These are phyloP conservation scores for Bombus haemorrhoidalis DNA, from an alignment of 1,140 invertebrate species.

Conservation along the genomic window DNA sequence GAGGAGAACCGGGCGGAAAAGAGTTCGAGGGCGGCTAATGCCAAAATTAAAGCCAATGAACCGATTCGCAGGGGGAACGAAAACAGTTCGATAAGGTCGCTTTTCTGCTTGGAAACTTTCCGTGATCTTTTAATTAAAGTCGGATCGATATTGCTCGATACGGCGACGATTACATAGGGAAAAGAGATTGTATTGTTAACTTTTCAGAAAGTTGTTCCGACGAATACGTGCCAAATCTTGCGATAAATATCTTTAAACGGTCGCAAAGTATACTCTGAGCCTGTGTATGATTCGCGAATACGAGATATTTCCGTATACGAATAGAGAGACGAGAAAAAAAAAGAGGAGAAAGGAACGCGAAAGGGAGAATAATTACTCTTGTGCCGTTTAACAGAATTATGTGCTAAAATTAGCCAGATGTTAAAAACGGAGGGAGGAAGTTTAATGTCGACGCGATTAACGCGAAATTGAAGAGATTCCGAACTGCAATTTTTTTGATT, in stretches of 20 bases:
- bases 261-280: too few species aligned
- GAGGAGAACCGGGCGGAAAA: slow-evolving; percentile 16
- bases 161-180: too few species aligned
- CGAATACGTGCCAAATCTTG: background rate
- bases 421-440: too few species aligned
- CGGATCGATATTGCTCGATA: slow-evolving; percentile 31
- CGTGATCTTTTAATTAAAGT: slow-evolving; percentile 60
- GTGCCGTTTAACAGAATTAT: background rate
- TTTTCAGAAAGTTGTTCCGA: background rate
- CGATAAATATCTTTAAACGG: too few species aligned
- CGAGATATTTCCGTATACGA: background rate
- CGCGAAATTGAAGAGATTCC: background rate
- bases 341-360: background rate
- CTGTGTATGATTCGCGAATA: too few species aligned
- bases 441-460: background rate
- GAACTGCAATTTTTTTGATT: background rate
- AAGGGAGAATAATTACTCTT: background rate
- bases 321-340: too few species aligned
- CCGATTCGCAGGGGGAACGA: too few species aligned
- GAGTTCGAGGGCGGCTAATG: slow-evolving; percentile 24
- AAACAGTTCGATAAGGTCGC: slow-evolving; percentile 24
- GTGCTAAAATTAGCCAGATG: background rate
- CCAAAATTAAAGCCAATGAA: too few species aligned
- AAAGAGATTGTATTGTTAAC: background rate
- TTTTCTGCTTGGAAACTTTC: slow-evolving; percentile 53